Evolutionary conservation across 2,888 invertebrate genomes (phyloP).

Genomic region (Ochropleura leucogaster): DNA sequence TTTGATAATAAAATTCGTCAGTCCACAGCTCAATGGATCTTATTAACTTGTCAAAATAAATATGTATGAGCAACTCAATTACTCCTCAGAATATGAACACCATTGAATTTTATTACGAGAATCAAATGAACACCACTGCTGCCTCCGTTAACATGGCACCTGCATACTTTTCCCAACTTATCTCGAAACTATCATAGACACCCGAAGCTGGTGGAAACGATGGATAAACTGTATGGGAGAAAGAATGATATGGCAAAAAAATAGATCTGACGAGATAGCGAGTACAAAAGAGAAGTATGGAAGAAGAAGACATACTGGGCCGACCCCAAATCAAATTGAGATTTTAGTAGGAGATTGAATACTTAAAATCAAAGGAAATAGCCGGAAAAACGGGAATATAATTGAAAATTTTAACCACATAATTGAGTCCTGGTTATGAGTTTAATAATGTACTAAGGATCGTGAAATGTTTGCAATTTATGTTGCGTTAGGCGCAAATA

Average conservation of each 20-base stretch:
- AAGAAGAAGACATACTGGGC: no score
- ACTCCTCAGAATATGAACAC: background rate
- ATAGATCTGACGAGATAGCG: no score
- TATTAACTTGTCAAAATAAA: background rate
- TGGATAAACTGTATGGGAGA: no score
- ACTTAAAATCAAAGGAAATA: background rate
- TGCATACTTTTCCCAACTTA: background rate
- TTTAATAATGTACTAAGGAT: background rate
- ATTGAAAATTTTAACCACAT: background rate
- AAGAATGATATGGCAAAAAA: no score
- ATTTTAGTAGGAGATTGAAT: background rate
- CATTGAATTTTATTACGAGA: background rate
- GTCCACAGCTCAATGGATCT: background rate
- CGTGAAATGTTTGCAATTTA: background rate
- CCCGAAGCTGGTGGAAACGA: background rate
- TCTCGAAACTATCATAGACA: background rate
- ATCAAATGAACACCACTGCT: background rate
- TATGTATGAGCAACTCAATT: background rate
- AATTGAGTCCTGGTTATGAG: background rate
- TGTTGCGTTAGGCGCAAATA: background rate
- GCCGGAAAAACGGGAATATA: background rate
- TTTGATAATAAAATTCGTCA: background rate
- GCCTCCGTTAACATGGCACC: background rate
- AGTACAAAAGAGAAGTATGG: no score
- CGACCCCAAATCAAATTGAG: no score